A percentile compares a stretch with the other conserved stretches of the same genome.
phyloP scores from a whole-genome alignment of 2,888 invertebrate species.

The Adelphocoris suturalis region DNA sequence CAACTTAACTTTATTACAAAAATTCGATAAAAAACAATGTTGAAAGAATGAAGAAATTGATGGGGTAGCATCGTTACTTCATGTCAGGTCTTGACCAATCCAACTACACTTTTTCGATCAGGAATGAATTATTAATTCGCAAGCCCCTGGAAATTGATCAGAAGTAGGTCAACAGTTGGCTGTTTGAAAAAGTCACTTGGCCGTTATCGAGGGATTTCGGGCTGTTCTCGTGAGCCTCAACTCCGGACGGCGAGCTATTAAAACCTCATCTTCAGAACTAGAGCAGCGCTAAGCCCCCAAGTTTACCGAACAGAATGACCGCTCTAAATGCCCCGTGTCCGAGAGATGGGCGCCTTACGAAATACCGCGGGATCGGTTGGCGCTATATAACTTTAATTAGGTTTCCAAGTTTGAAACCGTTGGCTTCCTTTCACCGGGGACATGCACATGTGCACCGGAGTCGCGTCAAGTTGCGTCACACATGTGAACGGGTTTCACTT shows the following conservation, averaged over 20 bases:
- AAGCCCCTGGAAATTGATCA: too few relatives aligned
- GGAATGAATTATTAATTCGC: too few relatives aligned
- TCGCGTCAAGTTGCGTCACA: conserved; percentile 32
- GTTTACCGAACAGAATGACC: conserved; percentile 2
- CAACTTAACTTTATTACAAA: too few relatives aligned
- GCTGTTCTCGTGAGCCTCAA: background rate
- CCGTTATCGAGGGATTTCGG: background rate
- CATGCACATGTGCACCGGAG: conserved; percentile 18
- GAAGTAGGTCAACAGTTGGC: too few relatives aligned
- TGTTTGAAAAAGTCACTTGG: too few relatives aligned
- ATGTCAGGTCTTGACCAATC: too few relatives aligned
- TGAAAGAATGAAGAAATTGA: too few relatives aligned
- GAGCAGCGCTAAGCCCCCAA: background rate
- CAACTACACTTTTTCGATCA: too few relatives aligned
- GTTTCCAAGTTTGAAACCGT: background rate
- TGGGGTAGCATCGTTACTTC: too few relatives aligned
- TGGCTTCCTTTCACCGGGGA: background rate
- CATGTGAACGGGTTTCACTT: conserved; percentile 1
- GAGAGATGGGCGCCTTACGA: conserved; percentile 4
- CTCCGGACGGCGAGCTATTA: background rate
- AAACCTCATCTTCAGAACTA: conserved; percentile 25
- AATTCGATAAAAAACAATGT: too few relatives aligned
- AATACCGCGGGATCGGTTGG: background rate
- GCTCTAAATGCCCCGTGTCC: background rate
- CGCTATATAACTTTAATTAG: conserved; percentile 27